Evolutionary conservation across 2,888 invertebrate species (phyloP).

Genomic region (Drosophila atripex): DNA sequence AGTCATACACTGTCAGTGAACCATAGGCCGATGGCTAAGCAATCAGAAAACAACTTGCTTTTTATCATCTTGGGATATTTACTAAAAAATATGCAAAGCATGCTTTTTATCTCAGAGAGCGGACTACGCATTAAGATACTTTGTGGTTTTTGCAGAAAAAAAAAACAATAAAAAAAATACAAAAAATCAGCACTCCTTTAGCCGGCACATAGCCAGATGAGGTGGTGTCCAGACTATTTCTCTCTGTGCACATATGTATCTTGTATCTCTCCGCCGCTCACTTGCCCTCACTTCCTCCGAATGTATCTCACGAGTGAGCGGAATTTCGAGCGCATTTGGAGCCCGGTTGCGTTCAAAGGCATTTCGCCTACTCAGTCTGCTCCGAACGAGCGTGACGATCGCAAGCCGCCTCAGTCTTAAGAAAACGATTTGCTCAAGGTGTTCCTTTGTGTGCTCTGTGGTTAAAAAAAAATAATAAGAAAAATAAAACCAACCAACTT

Average conservation of each 20-base stretch:
- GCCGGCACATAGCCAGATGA: neutral
- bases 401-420: conserved; percentile 28
- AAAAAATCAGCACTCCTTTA: neutral
- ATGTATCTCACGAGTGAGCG: conserved; percentile 13
- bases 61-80: neutral
- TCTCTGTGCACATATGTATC: conserved; percentile 11
- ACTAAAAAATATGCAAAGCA: conserved; percentile 1
- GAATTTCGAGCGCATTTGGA: conserved; percentile 1
- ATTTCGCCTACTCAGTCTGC: conserved; percentile 33
- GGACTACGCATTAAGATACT: conserved; percentile 1
- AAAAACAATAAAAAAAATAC: no score
- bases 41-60: neutral
- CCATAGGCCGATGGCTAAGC: neutral
- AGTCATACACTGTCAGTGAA: neutral
- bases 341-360: conserved; percentile 17
- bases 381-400: conserved; percentile 35
- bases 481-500: neutral
- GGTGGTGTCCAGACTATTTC: conserved; percentile 1
- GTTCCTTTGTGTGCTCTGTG: neutral
- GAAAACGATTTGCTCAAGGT: conserved; percentile 11
- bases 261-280: neutral
- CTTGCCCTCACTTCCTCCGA: conserved; percentile 19
- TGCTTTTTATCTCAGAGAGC: neutral
- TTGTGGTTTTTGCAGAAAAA: neutral
- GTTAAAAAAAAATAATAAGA: neutral